These are phyloP conservation scores for Enteromius anoplus DNA, from an alignment of 2,797 vertebrate genomes.

Conservation along the genomic window DNA sequence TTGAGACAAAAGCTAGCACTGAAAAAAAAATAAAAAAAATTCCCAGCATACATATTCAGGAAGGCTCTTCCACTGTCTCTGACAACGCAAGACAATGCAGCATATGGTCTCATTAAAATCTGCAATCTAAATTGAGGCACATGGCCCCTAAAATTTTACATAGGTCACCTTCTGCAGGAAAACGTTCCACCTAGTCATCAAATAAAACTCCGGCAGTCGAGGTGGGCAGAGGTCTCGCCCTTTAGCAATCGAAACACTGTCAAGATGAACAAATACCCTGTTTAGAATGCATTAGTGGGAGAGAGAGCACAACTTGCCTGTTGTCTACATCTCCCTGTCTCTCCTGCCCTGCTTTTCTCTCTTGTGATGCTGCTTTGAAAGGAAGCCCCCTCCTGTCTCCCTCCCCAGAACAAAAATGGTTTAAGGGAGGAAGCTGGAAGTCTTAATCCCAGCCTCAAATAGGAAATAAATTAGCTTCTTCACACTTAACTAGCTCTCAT, in stretches of 20 bases:
- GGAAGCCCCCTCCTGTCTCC: constrained; percentile 34
- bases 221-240: constrained; percentile 36
- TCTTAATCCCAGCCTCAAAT: constrained; percentile 86
- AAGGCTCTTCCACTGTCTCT: constrained; percentile 8
- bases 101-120: constrained; percentile 60
- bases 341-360: constrained; percentile 44
- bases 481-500: constrained; percentile 89
- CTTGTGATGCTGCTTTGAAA: constrained; percentile 58
- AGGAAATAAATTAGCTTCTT: constrained; percentile 91
- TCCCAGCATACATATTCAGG: constrained; percentile 24
- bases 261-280: constrained; percentile 34
- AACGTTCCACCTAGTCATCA: constrained; percentile 43
- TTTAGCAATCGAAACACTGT: constrained; percentile 25
- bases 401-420: constrained; percentile 34
- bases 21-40: too few relatives aligned
- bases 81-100: constrained; percentile 45
- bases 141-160: constrained; percentile 51
- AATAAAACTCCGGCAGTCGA: constrained; percentile 40
- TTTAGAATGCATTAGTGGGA: constrained; percentile 47
- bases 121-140: constrained; percentile 44
- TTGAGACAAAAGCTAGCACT: constrained; percentile 31
- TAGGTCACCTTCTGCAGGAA: constrained; percentile 54
- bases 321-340: constrained; percentile 48
- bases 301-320: constrained; percentile 36
- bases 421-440: constrained; percentile 74